These are phyloP conservation scores for Sebastes kiyomatsui DNA, from an alignment of 2,797 vertebrate species.

Conservation along the genomic window DNA sequence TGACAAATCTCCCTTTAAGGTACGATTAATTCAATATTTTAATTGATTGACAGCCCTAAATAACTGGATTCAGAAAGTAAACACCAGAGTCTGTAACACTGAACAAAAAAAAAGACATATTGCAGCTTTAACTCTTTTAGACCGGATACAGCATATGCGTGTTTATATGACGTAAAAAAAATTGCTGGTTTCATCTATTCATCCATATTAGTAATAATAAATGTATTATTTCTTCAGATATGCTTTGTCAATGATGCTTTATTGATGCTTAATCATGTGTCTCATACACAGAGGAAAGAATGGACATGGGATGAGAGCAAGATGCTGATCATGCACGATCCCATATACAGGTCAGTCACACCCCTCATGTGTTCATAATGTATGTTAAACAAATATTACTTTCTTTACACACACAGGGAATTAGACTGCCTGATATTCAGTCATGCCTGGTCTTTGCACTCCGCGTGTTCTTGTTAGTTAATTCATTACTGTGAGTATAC, in stretches of 20 bases:
- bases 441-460: background rate
- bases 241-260: background rate
- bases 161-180: background rate
- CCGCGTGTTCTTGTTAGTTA: background rate
- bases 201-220: background rate
- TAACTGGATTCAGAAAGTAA: background rate
- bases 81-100: background rate
- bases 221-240: background rate
- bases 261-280: background rate
- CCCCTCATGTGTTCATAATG: background rate
- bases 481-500: background rate
- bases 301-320: constrained; percentile 89
- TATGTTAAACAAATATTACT: background rate
- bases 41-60: too few relatives aligned
- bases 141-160: too few relatives aligned
- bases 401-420: background rate
- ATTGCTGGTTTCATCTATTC: background rate
- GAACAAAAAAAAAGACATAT: background rate
- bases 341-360: constrained; percentile 85
- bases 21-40: too few relatives aligned
- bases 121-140: background rate
- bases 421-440: constrained; percentile 2
- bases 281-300: constrained; percentile 85
- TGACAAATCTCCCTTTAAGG: too few relatives aligned
- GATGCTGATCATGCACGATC: constrained; percentile 89